phyloP scores from a whole-genome alignment of 2,113 vertebrate species.

The Calypte anna region DNA sequence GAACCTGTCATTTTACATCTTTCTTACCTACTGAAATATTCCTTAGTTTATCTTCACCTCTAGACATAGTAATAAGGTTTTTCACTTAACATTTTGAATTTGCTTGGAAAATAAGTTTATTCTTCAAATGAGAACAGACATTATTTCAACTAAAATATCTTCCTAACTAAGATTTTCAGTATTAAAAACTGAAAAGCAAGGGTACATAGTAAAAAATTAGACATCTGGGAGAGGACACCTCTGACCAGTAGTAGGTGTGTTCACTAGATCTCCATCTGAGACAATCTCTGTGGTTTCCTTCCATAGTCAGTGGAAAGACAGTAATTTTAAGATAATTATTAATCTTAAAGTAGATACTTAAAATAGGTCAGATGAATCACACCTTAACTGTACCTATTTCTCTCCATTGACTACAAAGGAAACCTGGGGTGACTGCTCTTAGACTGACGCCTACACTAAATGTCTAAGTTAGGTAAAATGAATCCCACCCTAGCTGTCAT shows the following conservation, averaged over 20 bases:
- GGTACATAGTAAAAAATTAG: neutral
- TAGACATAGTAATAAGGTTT: neutral
- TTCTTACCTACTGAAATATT: neutral
- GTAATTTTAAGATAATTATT: neutral
- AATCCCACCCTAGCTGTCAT: neutral
- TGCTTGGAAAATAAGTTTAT: neutral
- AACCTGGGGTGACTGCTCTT: neutral
- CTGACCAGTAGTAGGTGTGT: neutral
- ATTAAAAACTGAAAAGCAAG: neutral
- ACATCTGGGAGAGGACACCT: neutral
- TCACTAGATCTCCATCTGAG: neutral
- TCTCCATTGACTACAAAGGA: neutral
- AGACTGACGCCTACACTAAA: neutral
- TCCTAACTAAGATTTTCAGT: neutral
- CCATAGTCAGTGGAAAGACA: neutral
- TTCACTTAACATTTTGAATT: neutral
- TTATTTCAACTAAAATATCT: neutral
- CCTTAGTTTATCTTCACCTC: neutral
- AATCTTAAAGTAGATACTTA: neutral
- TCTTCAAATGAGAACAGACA: neutral
- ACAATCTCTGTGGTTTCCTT: neutral
- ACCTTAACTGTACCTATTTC: neutral
- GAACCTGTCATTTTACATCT: neutral
- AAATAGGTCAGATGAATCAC: neutral
- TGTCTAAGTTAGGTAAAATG: constrained; percentile 4